phyloP scores from a whole-genome alignment of 2,797 vertebrate species.

The Coluber constrictor region DNA sequence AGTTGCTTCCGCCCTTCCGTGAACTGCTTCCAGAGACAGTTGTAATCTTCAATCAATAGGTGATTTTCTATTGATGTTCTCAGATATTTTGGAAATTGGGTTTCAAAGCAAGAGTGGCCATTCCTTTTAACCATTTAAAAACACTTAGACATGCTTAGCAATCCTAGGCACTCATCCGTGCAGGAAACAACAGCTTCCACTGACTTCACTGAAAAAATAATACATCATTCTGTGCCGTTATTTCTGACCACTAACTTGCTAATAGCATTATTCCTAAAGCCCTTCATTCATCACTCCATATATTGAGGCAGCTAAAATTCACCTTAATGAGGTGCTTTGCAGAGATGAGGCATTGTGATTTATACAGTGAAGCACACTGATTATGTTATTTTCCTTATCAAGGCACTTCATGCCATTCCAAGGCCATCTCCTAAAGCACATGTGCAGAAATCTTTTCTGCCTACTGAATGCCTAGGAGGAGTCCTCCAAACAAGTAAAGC shows the following conservation, averaged over 20 bases:
- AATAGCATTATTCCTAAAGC: background rate
- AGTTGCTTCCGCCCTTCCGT: too few relatives aligned
- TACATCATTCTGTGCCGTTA: background rate
- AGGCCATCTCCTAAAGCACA: background rate
- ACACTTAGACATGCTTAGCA: background rate
- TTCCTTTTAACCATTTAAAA: background rate
- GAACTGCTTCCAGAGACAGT: too few relatives aligned
- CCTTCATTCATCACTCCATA: background rate
- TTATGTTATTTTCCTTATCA: background rate
- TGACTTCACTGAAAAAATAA: background rate
- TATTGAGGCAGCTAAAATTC: background rate
- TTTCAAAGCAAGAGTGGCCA: background rate
- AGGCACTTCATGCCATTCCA: background rate
- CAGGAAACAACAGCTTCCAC: background rate
- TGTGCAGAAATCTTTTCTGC: background rate
- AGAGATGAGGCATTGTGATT: background rate
- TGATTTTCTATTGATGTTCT: background rate
- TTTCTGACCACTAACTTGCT: background rate
- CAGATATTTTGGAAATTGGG: background rate
- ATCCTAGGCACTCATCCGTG: background rate
- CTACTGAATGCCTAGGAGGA: background rate
- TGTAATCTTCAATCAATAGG: background rate
- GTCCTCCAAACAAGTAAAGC: background rate
- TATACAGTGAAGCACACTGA: background rate
- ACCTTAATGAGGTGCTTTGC: background rate